Conservation (phyloP, 1,140 invertebrate genomes). For the Heterodera carotae region DNA sequence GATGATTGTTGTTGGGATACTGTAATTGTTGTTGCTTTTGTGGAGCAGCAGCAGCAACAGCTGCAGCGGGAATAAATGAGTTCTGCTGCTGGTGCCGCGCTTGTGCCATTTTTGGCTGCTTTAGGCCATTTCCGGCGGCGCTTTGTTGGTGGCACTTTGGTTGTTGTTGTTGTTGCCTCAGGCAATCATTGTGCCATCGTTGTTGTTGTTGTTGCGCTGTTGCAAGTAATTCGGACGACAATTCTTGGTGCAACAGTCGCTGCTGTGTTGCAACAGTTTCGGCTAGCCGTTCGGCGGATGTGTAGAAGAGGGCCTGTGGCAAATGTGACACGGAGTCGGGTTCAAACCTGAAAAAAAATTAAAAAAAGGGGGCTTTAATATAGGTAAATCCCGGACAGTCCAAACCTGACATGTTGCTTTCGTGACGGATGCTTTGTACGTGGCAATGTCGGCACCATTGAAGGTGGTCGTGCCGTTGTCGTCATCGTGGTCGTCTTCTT, state of each 20-base stretch:
- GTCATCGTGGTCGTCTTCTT: neutral
- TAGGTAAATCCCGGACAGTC: neutral
- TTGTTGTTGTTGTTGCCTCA: neutral
- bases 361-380: too few relatives aligned
- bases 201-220: neutral
- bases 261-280: constrained; percentile 22
- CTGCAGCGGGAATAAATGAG: too few relatives aligned
- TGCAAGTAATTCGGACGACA: neutral
- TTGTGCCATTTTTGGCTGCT: neutral
- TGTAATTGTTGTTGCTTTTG: neutral
- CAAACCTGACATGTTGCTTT: constrained; percentile 2
- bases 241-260: constrained; percentile 23
- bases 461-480: neutral
- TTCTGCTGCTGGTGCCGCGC: neutral
- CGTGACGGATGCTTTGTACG: neutral
- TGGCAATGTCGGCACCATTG: neutral
- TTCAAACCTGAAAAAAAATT: neutral
- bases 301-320: constrained; percentile 6
- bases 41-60: too few relatives aligned
- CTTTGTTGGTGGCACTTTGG: too few relatives aligned
- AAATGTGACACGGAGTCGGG: neutral
- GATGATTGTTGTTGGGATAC: neutral
- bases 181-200: neutral
- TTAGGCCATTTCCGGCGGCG: too few relatives aligned
- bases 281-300: constrained; percentile 15